Base-by-base conservation (phyloP, 2,797 vertebrate species). In the Rhinogobio ventralis region DNA sequence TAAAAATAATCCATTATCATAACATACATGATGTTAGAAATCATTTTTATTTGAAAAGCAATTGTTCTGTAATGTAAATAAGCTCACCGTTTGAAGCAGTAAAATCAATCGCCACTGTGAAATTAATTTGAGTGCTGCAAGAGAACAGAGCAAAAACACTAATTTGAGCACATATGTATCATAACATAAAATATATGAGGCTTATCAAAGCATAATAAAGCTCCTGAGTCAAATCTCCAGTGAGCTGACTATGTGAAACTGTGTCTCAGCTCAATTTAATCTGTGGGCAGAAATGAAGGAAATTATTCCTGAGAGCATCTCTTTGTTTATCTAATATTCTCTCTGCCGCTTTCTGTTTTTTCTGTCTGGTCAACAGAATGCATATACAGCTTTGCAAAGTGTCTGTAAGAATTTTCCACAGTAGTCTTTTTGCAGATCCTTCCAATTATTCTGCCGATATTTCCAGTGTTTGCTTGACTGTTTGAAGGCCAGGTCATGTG, bases 81-180 rank as follows among this genome's bases (percentile, higher is more conserved):
- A 80, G 93, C 97, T 98, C 91, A 99, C 98, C 98, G 83, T 99
- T 99, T 85, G 98, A 99, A 84, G 98, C 98, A 36, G 98, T 99
- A 94, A 99, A 99, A 95, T 99, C 98, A 92, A 99, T 99, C 86
- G 98, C 98, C 86, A 99, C 98, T 23, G 98, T 99, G 93, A 99
- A 99, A 96, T 99, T 99, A 92, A 99, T 98, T 94, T 99, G 98
- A 7, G 98, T 99, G 92, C 98, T 99, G 92, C 87, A 95, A 95
- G 93, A 92, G 36, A 89, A 90, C 85, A 87, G 88, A 90, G 33
- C 20, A 83, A 89, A 87, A 87, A 78, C 75, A 86, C 30, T 33
- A 86, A 20, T 88, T 49, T 81, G 17, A 81, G 79, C 79, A 71
- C 36, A 76, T 45, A 33, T 30, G 84, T 36, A 17, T 64, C 6